Evolutionary conservation across 2,888 invertebrate genomes (phyloP).

Genomic region (Protonemura montana): DNA sequence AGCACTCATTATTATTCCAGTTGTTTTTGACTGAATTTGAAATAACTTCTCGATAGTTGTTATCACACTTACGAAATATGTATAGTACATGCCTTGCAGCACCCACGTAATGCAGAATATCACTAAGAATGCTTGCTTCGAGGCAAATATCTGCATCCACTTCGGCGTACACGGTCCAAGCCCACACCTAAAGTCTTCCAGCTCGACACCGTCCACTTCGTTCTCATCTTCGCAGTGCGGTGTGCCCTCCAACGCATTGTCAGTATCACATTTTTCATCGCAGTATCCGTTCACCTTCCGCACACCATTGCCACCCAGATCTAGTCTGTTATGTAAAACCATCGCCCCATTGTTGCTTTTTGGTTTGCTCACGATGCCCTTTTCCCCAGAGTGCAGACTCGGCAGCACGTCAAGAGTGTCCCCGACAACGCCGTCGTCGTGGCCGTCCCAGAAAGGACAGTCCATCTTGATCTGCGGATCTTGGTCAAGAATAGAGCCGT

Average conservation of each 20-base stretch:
- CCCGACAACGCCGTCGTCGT: constrained; percentile 2
- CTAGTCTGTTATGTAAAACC: constrained; percentile 21
- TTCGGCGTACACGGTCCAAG: constrained; percentile 79
- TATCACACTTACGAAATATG: constrained; percentile 92
- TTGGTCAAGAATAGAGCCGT: constrained; percentile 35
- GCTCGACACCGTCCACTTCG: constrained; percentile 54
- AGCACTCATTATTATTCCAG: constrained; percentile 84
- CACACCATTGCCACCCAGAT: background rate
- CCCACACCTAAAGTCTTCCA: constrained; percentile 74
- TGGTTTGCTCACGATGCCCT: background rate
- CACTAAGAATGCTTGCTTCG: constrained; percentile 87
- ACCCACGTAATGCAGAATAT: constrained; percentile 90
- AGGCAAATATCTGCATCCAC: constrained; percentile 77
- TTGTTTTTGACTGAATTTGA: constrained; percentile 90
- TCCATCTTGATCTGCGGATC: constrained; percentile 34
- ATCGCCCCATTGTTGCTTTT: constrained; percentile 31
- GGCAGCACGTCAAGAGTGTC: background rate
- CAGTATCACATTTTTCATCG: constrained; percentile 25
- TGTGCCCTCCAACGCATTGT: background rate
- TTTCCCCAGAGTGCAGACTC: background rate
- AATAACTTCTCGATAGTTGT: constrained; percentile 93
- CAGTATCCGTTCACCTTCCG: constrained; percentile 37
- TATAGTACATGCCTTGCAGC: constrained; percentile 87
- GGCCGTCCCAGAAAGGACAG: constrained; percentile 31
- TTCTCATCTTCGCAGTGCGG: background rate